Evolutionary conservation across 2,888 invertebrate species (phyloP).

Genomic region (Plagodis dolabraria): DNA sequence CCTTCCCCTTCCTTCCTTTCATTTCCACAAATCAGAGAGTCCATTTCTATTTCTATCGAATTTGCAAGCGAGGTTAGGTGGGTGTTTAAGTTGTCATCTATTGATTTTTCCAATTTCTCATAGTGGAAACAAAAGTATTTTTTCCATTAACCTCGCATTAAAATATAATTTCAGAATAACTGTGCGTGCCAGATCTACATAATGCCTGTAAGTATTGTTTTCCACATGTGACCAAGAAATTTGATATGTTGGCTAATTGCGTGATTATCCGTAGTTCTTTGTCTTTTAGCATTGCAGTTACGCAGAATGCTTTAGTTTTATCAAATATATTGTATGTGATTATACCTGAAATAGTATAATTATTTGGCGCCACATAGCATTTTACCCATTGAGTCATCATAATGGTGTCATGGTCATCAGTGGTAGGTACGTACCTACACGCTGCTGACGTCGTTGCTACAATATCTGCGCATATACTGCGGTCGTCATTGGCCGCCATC

Average conservation of each 20-base stretch:
- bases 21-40: constrained; percentile 12
- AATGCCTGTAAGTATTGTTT: constrained; percentile 73
- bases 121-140: constrained; percentile 59
- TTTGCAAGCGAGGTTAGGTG: constrained; percentile 61
- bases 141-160: constrained; percentile 44
- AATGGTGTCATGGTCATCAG: constrained; percentile 60
- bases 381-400: constrained; percentile 40
- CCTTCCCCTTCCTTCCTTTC: constrained; percentile 36
- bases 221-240: constrained; percentile 61
- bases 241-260: constrained; percentile 35
- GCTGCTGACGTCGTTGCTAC: constrained; percentile 51
- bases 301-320: constrained; percentile 6
- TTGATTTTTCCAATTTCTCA: constrained; percentile 74
- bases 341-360: too few relatives aligned
- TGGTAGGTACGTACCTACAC: constrained; percentile 37
- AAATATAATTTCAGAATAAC: constrained; percentile 43
- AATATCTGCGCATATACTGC: constrained; percentile 44
- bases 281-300: too few relatives aligned
- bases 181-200: constrained; percentile 50
- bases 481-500: constrained; percentile 36
- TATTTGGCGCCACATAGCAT: constrained; percentile 1
- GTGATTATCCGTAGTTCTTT: neutral
- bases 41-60: constrained; percentile 34
- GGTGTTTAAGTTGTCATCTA: constrained; percentile 57
- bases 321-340: too few relatives aligned